Evolutionary conservation across 2,888 invertebrate genomes (phyloP), one percentile per base, ranked within the genome.

Genomic region (Melanostoma mellinum): DNA sequence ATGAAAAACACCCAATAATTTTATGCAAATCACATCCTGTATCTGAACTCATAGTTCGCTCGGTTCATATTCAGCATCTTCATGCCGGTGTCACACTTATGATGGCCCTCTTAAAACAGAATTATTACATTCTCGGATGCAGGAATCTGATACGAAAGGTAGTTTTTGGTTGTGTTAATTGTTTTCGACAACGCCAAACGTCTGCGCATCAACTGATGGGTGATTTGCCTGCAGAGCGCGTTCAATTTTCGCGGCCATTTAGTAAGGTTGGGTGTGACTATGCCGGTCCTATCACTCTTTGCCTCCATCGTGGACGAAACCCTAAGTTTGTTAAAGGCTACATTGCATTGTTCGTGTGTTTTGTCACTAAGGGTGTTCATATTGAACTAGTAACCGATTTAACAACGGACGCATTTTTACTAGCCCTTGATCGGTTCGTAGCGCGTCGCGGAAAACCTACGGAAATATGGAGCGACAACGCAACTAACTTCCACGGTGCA

Each of bases 231-330:
- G 33, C 20, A 0, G 76, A 76, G 48, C 36, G 85, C 2, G 44
- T 80, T 9, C 46, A 53, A 6, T 80, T 56, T 33, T 69, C 67
- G 38, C 52, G 65, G 33, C 71, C 60, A n/a, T 78, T 84, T 32
- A 71, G 55, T 9, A 71, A 46, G 6, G 71, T 85, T 2, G 60
- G 60, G 0, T 60, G 52, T 35, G 71, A 60, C 36, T 71, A 71
- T 60, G 71, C 60, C 8, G 69, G 69, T 4, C 69, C 46, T 1
- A 38, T 56, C 4, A 48, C 40, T 1, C 2, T 68, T 3, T 48
- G 50, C 3, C 2, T 42, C 1, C 35, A 40, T 10, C 40, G 52
- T 2, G 81, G 72, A 6, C 53, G 60, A 35, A 61, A 61, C 38
- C 20, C 20, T 20, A 20, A 20, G 20, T 20, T 20, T 20, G 20